These are phyloP conservation scores for Caenorhabditis sp. DNA, from an alignment of 2,888 invertebrate species.

Conservation along the genomic window DNA sequence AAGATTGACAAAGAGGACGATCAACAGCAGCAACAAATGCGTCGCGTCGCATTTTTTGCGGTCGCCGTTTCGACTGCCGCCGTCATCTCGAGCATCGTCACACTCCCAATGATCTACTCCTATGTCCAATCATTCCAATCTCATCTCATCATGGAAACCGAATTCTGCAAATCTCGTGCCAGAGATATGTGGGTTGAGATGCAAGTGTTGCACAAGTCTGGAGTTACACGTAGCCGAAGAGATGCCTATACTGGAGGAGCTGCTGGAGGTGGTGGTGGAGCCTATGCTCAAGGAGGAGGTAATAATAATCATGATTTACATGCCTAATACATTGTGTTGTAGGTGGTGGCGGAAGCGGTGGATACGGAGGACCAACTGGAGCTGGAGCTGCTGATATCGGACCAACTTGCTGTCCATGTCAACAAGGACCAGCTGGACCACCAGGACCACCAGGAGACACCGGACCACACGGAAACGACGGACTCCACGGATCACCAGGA, in stretches of 20 bases:
- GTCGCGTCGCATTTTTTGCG: constrained; percentile 70
- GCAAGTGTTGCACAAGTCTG: constrained; percentile 67
- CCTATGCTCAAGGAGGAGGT: constrained; percentile 30
- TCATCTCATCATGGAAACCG: constrained; percentile 69
- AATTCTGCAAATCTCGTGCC: constrained; percentile 68
- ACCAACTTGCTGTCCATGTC: constrained; percentile 60
- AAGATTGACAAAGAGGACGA: constrained; percentile 48
- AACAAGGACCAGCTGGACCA: constrained; percentile 57
- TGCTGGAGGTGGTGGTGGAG: constrained; percentile 35
- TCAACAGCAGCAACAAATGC: constrained; percentile 60
- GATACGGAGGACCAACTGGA: constrained; percentile 46
- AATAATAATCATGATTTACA: no score
- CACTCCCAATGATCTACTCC: constrained; percentile 69
- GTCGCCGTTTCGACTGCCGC: constrained; percentile 69
- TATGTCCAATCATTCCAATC: constrained; percentile 70
- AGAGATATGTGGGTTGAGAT: constrained; percentile 71
- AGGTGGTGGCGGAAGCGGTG: constrained; percentile 55
- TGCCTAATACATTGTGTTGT: constrained; percentile 14
- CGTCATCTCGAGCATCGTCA: constrained; percentile 65
- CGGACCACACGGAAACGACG: constrained; percentile 53
- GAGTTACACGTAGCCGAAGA: constrained; percentile 44
- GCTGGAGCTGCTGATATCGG: constrained; percentile 50
- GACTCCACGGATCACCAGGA: constrained; percentile 62
- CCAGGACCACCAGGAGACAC: constrained; percentile 60
- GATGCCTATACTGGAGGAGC: constrained; percentile 53